Evolutionary conservation across 2,888 invertebrate species (phyloP).

Genomic region (Autographa pulchrina): DNA sequence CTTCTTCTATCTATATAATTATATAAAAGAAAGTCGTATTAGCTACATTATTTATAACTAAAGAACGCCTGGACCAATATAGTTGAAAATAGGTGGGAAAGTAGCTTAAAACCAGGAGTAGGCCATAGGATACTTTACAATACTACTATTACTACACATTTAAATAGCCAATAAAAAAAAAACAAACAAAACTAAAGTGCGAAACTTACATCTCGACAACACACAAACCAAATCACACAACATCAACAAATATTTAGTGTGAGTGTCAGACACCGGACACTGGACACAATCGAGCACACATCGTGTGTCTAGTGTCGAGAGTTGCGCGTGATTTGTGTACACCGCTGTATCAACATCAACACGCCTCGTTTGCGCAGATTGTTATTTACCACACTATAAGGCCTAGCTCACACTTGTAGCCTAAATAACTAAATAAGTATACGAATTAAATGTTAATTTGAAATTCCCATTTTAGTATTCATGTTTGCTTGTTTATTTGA

Average conservation of each 20-base stretch:
- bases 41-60: too few species aligned
- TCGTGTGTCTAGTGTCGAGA: conserved; percentile 41
- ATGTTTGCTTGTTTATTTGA: conserved; percentile 1
- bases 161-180: too few species aligned
- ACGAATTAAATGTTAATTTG: conserved; percentile 39
- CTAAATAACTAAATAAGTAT: conserved; percentile 22
- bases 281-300: conserved; percentile 53
- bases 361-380: conserved; percentile 76
- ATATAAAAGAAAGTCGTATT: too few species aligned
- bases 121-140: too few species aligned
- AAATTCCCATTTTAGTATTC: conserved; percentile 7
- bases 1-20: too few species aligned
- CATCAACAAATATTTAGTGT: conserved; percentile 15
- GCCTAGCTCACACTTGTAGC: conserved; percentile 41
- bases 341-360: conserved; percentile 68
- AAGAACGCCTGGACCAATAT: too few species aligned
- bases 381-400: conserved; percentile 70
- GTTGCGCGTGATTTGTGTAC: conserved; percentile 63
- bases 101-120: too few species aligned
- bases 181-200: background rate
- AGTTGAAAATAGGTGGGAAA: too few species aligned
- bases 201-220: background rate
- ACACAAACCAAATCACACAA: background rate
- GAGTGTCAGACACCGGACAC: conserved; percentile 39
- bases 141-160: too few species aligned